Conservation (phyloP, 1,140 invertebrate species). For the Leptinotarsa undecemlineata region DNA sequence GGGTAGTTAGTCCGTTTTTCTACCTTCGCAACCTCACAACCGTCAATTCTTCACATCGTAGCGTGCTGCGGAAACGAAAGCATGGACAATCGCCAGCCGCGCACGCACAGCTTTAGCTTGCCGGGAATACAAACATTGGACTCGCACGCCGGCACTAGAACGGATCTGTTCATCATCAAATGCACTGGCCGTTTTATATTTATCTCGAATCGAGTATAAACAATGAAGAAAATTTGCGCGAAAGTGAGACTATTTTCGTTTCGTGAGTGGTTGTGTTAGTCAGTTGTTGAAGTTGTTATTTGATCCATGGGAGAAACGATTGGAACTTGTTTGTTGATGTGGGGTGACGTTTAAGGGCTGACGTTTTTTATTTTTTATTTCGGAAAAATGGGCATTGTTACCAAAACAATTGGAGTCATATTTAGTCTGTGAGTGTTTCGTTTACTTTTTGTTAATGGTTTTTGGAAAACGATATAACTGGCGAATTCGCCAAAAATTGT, state of each 20-base stretch:
- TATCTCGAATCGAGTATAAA: neutral
- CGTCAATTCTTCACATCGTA: conserved; percentile 9
- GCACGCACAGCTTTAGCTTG: neutral
- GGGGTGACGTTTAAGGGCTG: neutral
- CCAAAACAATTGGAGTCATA: conserved; percentile 71
- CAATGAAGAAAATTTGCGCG: neutral
- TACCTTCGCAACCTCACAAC: conserved; percentile 11
- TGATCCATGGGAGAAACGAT: neutral
- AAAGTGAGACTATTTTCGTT: conserved; percentile 6
- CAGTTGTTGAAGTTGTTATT: neutral
- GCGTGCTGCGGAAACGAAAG: neutral
- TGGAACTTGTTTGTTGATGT: neutral
- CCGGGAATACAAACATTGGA: conserved; percentile 12
- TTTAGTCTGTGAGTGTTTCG: conserved; percentile 65
- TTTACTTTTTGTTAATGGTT: too few relatives aligned
- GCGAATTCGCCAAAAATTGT: too few relatives aligned
- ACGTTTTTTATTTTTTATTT: neutral
- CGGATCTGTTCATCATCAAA: conserved; percentile 2
- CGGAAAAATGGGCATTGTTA: conserved; percentile 67
- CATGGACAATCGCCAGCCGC: neutral
- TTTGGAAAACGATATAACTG: too few relatives aligned
- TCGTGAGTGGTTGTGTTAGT: neutral
- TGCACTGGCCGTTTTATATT: conserved; percentile 1
- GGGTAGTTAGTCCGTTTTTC: conserved; percentile 22
- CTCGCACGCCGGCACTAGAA: neutral